These are phyloP conservation scores for Zaprionus obscuricornis DNA, from an alignment of 2,888 invertebrate species.

Conservation along the genomic window DNA sequence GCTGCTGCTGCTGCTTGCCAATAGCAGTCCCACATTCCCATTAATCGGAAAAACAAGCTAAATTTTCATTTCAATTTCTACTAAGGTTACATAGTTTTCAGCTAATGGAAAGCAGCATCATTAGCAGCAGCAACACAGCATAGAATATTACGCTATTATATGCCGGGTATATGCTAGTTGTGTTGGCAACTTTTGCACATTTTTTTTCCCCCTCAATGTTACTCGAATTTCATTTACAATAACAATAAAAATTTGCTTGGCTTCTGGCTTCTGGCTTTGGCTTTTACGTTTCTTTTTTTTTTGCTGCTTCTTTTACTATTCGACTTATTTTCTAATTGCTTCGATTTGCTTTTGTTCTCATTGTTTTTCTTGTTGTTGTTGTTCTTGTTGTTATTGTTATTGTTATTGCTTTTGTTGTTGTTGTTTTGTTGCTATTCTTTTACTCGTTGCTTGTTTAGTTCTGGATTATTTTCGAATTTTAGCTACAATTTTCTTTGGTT, in stretches of 20 bases:
- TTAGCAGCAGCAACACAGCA: too few relatives aligned
- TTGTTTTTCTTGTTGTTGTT: constrained; percentile 3
- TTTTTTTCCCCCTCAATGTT: too few relatives aligned
- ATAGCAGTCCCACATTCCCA: too few relatives aligned
- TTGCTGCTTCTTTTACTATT: constrained; percentile 27
- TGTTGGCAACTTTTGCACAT: too few relatives aligned
- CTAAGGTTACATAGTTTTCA: too few relatives aligned
- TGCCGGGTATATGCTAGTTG: too few relatives aligned
- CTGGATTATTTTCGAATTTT: background rate
- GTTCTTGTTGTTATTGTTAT: background rate
- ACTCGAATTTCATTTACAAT: background rate
- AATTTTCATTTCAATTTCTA: too few relatives aligned
- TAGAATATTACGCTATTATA: too few relatives aligned
- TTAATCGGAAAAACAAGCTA: too few relatives aligned
- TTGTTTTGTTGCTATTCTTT: background rate
- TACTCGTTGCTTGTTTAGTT: background rate
- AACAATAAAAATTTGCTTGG: constrained; percentile 3
- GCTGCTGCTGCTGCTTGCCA: too few relatives aligned
- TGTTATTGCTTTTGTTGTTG: background rate
- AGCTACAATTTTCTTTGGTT: constrained; percentile 22
- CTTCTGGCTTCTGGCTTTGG: background rate
- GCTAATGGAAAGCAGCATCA: too few relatives aligned
- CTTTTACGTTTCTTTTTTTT: background rate
- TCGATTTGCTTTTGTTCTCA: constrained; percentile 6
- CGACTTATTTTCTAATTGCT: constrained; percentile 19